Evolutionary conservation across 30 jellyfish, hydroid and myxozoan genomes (phyloP), one percentile per base, ranked within the genome.

Genomic region (Turritopsis rubra): DNA sequence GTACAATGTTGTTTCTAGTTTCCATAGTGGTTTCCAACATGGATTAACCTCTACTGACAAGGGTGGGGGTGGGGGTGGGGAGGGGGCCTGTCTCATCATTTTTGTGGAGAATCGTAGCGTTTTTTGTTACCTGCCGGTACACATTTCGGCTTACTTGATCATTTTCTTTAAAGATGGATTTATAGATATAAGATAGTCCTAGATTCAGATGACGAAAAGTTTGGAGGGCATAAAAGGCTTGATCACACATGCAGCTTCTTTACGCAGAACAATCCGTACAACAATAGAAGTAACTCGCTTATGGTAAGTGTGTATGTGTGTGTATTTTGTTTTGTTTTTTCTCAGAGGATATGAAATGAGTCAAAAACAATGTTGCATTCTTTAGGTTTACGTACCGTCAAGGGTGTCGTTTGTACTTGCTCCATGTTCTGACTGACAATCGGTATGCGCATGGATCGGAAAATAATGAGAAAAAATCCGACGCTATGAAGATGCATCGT

Each of bases 301-400:
- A 77, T 29, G 95, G 97, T 91, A 81, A 21, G 77, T 41, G 60
- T 41, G 60, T 41, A 13, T 13, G 60, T 41, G 60, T 13, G 5
- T 41, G 13, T 41, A n/a, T n/a, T n/a, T n/a, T n/a, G n/a, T 41
- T 41, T 41, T 41, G 60, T 41, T 41, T 5, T 41, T 41, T 41
- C 13, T 41, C 60, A 3, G 60, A 41, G 60, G 13, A 41, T 5
- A 5, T 5, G 60, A 13, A 41, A 5, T 3, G 77, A 7, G 19
- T 9, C 0, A 68, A 7, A 68, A 27, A 16, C 30, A 68, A 7
- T 68, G 0, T 65, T 52, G 66, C 53, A 31, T 77, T 26, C 27
- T 85, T 60, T 68, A 87, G 96, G 96, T 87, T 17, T 91, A 91
- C 83, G 52, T 91, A 0, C 98, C 98, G 21, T 87, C 95, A 23